Base-by-base conservation (phyloP, 2,888 invertebrate species). In the Steinernema hermaphroditum region DNA sequence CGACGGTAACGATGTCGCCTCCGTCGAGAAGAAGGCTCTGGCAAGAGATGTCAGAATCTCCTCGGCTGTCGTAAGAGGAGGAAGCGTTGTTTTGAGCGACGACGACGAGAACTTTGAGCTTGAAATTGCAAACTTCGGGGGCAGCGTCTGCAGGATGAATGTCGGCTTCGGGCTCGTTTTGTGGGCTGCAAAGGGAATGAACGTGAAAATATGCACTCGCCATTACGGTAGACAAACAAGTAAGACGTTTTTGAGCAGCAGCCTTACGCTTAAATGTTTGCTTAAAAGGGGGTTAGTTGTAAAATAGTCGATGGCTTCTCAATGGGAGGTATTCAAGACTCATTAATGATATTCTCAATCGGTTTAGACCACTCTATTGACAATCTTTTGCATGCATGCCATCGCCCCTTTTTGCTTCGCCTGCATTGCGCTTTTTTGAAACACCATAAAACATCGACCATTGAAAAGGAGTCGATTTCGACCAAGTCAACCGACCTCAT, bases 121-220 rank as follows among this genome's bases (percentile, higher is more conserved):
- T 29, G 41, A 73, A 12, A 80, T 50, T 34, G 79, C 76, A 34
- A 80, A 76, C 43, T 79, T 75, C 1, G 80, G 79, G 2, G 80
- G 80, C 22, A 80, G 69, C 8, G 80, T 80, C 29, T 74, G 27
- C 1, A 79, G 78, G 62, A 75, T 76, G 73, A 76, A 80, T n/a
- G 22, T 14, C 24, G 73, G 43, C 41, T 77, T 76, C 6, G 77
- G 62, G 16, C 6, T 54, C 16, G 27, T 22, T 22, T 54, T 14
- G n/a, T 6, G 46, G 27, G 24, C 54, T 54, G 49, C 12, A 32
- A 62, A 27, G 12, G 6, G 12, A 37, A 37, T 4, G 37, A 4
- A 8, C 12, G 6, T 37, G 4, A 37, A 12, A 12, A 37, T 12
- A 12, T 4, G 12, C 12, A 37, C 37, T 37, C 37, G 12, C 4